phyloP scores from a whole-genome alignment of 2,797 vertebrate genomes.

The Sebastes cheni region DNA sequence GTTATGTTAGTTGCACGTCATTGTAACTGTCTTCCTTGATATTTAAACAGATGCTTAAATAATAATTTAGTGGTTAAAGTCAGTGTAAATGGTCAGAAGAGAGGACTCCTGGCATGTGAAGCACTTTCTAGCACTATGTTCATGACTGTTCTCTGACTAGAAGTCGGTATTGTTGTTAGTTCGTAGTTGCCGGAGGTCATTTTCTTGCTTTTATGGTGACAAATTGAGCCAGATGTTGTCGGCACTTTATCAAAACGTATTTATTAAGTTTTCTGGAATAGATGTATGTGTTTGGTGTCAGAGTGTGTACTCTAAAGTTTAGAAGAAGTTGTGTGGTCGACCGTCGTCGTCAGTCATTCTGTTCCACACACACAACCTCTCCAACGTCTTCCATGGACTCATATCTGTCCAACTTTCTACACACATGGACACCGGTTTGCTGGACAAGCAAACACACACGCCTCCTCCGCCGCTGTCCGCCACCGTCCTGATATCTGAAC shows the following conservation, averaged over 20 bases:
- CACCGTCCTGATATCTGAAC: constrained; percentile 49
- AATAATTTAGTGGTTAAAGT: neutral
- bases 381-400: neutral
- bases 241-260: neutral
- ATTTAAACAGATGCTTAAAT: neutral
- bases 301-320: neutral
- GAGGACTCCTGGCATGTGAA: neutral
- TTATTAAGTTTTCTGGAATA: neutral
- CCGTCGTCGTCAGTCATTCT: neutral
- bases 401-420: constrained; percentile 2
- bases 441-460: neutral
- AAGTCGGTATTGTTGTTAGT: neutral
- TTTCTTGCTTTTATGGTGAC: neutral
- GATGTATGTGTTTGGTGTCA: neutral
- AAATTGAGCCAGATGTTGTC: neutral
- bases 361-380: neutral
- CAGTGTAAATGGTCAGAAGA: neutral
- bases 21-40: neutral
- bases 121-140: neutral
- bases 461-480: neutral
- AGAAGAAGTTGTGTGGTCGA: neutral
- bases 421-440: neutral
- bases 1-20: neutral
- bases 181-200: neutral
- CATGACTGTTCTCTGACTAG: neutral